Evolutionary conservation across 2,113 vertebrate species (phyloP).

Genomic region (Forbesichthys agassizii): DNA sequence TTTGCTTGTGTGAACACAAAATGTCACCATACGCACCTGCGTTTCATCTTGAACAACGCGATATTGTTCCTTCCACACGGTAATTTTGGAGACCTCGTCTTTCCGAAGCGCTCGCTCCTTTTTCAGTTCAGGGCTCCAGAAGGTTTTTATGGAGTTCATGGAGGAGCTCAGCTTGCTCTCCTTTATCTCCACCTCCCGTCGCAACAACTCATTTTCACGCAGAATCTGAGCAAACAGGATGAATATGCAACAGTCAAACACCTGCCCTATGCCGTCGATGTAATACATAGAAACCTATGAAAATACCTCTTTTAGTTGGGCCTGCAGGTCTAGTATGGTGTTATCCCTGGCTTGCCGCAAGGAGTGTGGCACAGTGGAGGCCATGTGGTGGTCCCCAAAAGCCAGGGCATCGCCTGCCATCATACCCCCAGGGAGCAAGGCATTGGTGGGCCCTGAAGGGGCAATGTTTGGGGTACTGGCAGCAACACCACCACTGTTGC

Average conservation of each 20-base stretch:
- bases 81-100: slow-evolving; percentile 95
- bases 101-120: slow-evolving; percentile 95
- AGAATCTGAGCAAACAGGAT: slow-evolving; percentile 62
- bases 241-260: neutral
- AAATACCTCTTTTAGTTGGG: slow-evolving; percentile 92
- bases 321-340: slow-evolving; percentile 95
- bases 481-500: slow-evolving; percentile 86
- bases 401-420: slow-evolving; percentile 88
- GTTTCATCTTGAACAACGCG: slow-evolving; percentile 95
- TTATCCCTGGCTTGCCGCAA: slow-evolving; percentile 94
- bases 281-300: neutral
- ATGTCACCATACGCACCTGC: slow-evolving; percentile 78
- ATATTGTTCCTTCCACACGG: slow-evolving; percentile 96
- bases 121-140: slow-evolving; percentile 98
- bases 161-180: slow-evolving; percentile 98
- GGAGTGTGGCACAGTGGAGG: slow-evolving; percentile 96
- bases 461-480: slow-evolving; percentile 97
- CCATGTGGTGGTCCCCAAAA: slow-evolving; percentile 95
- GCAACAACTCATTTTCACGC: slow-evolving; percentile 90
- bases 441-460: slow-evolving; percentile 71
- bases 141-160: slow-evolving; percentile 99
- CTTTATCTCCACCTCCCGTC: slow-evolving; percentile 94
- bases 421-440: slow-evolving; percentile 74
- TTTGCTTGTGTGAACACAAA: neutral
- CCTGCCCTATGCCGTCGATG: neutral